A percentile compares a stretch with the other conserved stretches of the same genome.
Conservation (phyloP, 2,888 invertebrate genomes). For the Nemotelus pantherinus region DNA sequence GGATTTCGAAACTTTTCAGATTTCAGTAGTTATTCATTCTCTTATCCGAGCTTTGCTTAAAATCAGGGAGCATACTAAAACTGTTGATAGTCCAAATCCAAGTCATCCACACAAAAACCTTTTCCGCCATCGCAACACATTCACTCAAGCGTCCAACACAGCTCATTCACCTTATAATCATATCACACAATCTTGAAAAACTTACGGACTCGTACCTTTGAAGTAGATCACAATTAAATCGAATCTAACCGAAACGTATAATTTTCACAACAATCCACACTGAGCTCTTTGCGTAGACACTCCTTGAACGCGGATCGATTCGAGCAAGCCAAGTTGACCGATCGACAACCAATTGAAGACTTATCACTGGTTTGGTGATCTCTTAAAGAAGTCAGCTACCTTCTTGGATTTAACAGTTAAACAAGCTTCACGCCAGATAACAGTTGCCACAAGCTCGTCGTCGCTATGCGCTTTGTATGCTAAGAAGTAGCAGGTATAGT, state of each 20-base stretch:
- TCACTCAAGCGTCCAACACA: background rate
- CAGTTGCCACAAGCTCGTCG: conserved; percentile 33
- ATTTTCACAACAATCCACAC: conserved; percentile 16
- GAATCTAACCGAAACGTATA: background rate
- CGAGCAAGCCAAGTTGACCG: conserved; percentile 39
- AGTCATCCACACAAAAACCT: no score
- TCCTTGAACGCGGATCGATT: conserved; percentile 36
- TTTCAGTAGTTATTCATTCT: no score
- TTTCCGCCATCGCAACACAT: background rate
- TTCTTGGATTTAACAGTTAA: conserved; percentile 45
- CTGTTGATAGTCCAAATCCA: no score
- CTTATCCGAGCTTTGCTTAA: no score
- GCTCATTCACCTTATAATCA: background rate
- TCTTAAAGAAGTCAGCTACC: conserved; percentile 44
- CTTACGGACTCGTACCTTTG: conserved; percentile 2
- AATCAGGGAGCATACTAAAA: no score
- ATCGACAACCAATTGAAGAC: conserved; percentile 45
- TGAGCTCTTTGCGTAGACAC: conserved; percentile 1
- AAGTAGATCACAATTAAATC: background rate
- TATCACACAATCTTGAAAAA: background rate
- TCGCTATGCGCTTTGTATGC: conserved; percentile 19
- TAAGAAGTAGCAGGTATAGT: conserved; percentile 2
- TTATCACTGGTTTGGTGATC: conserved; percentile 36
- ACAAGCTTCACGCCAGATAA: conserved; percentile 34
- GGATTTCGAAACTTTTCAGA: no score